Evolutionary conservation across 2,797 vertebrate species (phyloP).

Genomic region (Gobio occitaniae): DNA sequence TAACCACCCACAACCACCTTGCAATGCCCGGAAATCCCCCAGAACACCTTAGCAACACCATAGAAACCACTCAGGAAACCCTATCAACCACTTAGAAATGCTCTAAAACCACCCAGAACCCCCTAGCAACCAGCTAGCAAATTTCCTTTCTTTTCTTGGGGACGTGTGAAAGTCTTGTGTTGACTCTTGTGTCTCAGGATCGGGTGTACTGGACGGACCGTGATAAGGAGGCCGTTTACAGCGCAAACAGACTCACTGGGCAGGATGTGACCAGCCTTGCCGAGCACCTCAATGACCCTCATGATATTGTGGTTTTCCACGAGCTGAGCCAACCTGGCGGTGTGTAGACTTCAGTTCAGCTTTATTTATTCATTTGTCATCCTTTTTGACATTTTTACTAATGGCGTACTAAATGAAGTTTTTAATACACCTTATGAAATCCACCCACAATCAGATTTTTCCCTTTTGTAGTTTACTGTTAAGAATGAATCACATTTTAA

Average conservation of each 20-base stretch:
- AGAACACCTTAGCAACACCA: too few species aligned
- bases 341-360: constrained; percentile 59
- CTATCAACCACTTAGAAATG: background rate
- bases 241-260: constrained; percentile 91
- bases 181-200: constrained; percentile 78
- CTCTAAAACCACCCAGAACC: background rate
- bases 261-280: constrained; percentile 88
- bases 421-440: background rate
- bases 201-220: constrained; percentile 98
- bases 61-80: background rate
- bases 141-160: background rate
- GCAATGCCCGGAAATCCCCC: background rate
- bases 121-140: background rate
- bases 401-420: background rate
- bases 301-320: constrained; percentile 95
- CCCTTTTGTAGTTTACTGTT: background rate
- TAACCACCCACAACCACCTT: background rate
- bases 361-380: constrained; percentile 2
- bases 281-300: constrained; percentile 96
- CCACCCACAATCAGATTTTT: background rate
- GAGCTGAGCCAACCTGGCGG: constrained; percentile 94
- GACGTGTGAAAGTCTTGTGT: background rate
- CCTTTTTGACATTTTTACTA: background rate
- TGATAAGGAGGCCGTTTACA: constrained; percentile 93
- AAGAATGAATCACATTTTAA: constrained; percentile 9